Base-by-base conservation (phyloP, 2,113 vertebrate species). In the Morphnarchus princeps region DNA sequence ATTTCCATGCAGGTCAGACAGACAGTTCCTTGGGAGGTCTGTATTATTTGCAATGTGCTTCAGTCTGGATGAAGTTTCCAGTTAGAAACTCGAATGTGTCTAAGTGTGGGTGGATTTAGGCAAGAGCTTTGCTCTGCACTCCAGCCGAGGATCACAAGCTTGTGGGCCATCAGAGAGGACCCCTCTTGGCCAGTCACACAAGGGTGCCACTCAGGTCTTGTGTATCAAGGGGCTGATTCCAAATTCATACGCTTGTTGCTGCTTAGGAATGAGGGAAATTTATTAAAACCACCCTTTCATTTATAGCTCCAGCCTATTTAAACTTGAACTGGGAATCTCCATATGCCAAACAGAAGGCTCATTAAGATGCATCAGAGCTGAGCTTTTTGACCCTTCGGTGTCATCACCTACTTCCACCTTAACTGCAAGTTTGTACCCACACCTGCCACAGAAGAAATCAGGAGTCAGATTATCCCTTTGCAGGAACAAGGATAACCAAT, bases 311-410 rank as follows among this genome's bases (percentile, higher is more conserved):
- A 77, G 22, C 5, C 70, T 63, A 24, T 38, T 69, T 69, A 57
- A 83, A 78, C 36, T 31, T 63, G 17, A 62, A 81, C 36, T 36
- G 24, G 34, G 43, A 82, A 83, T 50, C 54, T 5, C 36, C 4
- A 20, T 12, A 62, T 25, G 12, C 21, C 54, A 70, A 73, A 42
- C 8, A 85, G 49, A 13, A 38, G 0, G 1, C 13, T 71, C 24
- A 57, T 38, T 25, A 43, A 12, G 17, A 58, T 0, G 1, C 2
- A 2, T 7, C 2, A 0, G 19, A 87, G 28, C 19, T 13, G 22
- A 77, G 25, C 16, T 73, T 80, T 81, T 38, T 66, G 49, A 78
- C 29, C 22, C 11, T 73, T 72, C 7, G 10, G 31, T 24, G 32
- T 29, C 65, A 47, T 52, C n/a, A 34, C 28, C 47, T 62, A 54